Evolutionary conservation across 2,888 invertebrate species (phyloP), one percentile per base, ranked within the genome.

Genomic region (Camptogramma bilineatum): DNA sequence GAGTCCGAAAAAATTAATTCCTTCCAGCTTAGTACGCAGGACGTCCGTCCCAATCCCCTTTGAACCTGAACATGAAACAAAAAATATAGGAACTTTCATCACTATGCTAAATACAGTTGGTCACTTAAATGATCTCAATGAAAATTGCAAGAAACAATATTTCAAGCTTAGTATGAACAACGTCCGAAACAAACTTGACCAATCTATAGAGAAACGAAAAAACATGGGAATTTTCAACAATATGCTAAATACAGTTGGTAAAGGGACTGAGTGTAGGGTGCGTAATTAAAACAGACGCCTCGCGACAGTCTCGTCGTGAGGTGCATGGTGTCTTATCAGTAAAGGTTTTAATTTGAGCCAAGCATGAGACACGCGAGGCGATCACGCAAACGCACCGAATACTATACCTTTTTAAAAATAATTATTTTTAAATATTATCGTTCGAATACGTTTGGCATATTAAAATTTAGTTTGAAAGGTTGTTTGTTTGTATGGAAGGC

Each of bases 271-370:
- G 82, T 83, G 83, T 86, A 84, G 88, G 88, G 91, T 92, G 91
- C 90, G 91, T 92, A 93, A 91, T 91, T 93, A 92, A 91, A 90
- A 86, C 85, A 86, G 90, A 90, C 89, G 86, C 87, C 85, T 84
- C 77, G 78, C 86, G 87, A 87, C 88, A 84, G 89, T 92, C 91
- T 91, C 92, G 91, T 92, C 91, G 92, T 93, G 92, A 91, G 90
- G 84, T 83, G 83, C 85, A 81, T 79, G 84, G 88, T 86, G 90
- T 91, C 90, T 91, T 93, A 91, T 91, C 91, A 88, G 83, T 72
- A 53, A 80, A 78, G 82, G 84, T 87, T 91, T 93, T 93, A 93
- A 93, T 93, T 93, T 92, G 92, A 92, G 83, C 79, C 85, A 80
- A 82, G 85, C 88, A 87, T 85, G 91, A 82, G 86, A 89, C 92